Evolutionary conservation across 2,113 vertebrate species (phyloP), one percentile per base, ranked within the genome.

Genomic region (Carettochelys insculpta): DNA sequence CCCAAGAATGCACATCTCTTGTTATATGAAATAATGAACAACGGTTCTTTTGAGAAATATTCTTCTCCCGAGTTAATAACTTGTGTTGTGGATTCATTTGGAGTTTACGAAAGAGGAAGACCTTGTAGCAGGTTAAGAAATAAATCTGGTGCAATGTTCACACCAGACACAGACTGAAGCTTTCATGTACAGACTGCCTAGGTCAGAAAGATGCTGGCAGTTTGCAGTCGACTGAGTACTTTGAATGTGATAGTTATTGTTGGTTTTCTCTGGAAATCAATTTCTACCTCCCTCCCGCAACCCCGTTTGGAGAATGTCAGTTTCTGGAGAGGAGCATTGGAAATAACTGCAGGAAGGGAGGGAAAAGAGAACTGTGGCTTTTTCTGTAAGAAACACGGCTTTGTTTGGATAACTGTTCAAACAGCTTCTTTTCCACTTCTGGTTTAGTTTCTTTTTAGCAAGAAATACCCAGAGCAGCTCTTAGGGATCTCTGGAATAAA

Each of bases 21-120:
- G 82, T 86, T 85, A 82, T 83, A 61, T 87, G 94, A 93, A 95
- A 90, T 91, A 93, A 92, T 82, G 86, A 91, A 87, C 84, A 93
- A 86, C 93, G 91, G 77, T 77, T 77, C 88, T 85, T 68, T 77
- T 87, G 90, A 85, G 94, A 88, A 95, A 94, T 45, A 75, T 45
- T 75, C 71, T 25, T 75, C 43, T 85, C 92, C 75, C 83, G 80
- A 43, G 50, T 43, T 94, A 93, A 88, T 95, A 86, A 90, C 54
- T 91, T 68, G 50, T 90, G 82, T 53, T 83, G 73, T 80, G 68
- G 81, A 56, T 47, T 29, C 22, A 16, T 17, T 77, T 3, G 6
- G 4, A 80, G 87, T 92, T 91, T 87, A 75, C 79, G 77, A 77
- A 90, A 83, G 87, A 61, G 53, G 81, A 75, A 80, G 53, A 12